phyloP scores from a whole-genome alignment of 1,140 invertebrate genomes.

The Drosophila suzukii region DNA sequence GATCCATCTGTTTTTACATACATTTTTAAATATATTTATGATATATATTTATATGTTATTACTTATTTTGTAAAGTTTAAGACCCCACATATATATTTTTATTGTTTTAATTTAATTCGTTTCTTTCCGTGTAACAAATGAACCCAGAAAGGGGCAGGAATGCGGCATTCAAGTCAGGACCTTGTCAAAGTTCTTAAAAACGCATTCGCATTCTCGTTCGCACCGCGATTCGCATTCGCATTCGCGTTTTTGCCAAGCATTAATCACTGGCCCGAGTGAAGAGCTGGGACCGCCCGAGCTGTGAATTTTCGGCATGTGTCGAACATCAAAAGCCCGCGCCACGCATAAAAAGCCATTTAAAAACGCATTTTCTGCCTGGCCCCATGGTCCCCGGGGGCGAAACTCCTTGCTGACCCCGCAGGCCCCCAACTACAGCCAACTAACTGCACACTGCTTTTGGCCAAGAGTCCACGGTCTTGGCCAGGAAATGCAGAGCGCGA shows the following conservation, averaged over 20 bases:
- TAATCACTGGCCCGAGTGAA: constrained; percentile 62
- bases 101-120: not conserved
- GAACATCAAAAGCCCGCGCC: constrained; percentile 81
- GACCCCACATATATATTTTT: not conserved
- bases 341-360: constrained; percentile 83
- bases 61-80: no score
- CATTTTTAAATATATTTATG: not conserved
- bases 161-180: constrained; percentile 64
- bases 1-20: no score
- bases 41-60: not conserved
- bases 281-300: constrained; percentile 61
- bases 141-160: constrained; percentile 56
- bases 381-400: constrained; percentile 26
- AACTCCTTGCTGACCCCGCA: constrained; percentile 52
- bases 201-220: constrained; percentile 52
- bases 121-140: constrained; percentile 52
- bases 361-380: constrained; percentile 79
- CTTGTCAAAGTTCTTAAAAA: constrained; percentile 82
- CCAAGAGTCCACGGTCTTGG: constrained; percentile 15
- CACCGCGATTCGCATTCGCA: constrained; percentile 44
- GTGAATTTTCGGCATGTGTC: constrained; percentile 80
- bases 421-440: constrained; percentile 15
- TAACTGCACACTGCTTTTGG: not conserved
- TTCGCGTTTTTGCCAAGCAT: constrained; percentile 79
- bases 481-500: constrained; percentile 52